phyloP scores from a whole-genome alignment of 2,888 invertebrate species.

The Parapristionchus giblindavisi region DNA sequence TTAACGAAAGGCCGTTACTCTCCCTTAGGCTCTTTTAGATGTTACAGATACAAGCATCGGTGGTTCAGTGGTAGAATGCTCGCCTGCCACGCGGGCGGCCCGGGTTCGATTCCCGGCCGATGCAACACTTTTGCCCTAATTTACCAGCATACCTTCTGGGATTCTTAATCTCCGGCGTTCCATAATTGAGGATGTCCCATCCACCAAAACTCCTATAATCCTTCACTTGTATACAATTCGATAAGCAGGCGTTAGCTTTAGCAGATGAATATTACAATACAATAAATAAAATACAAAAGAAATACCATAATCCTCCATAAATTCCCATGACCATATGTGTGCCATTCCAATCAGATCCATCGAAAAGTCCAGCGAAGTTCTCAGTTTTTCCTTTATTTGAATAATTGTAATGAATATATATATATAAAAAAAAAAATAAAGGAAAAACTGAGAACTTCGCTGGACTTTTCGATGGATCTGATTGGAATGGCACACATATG shows the following conservation, averaged over 20 bases:
- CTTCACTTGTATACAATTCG: no score
- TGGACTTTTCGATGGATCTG: no score
- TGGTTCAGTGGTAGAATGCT: constrained; percentile 69
- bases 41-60: no score
- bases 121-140: constrained; percentile 44
- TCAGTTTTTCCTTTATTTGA: constrained; percentile 45
- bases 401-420: no score
- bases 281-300: no score
- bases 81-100: constrained; percentile 67
- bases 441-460: no score
- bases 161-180: constrained; percentile 60
- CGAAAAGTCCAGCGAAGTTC: constrained; percentile 46
- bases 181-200: constrained; percentile 65
- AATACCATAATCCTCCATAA: constrained; percentile 43
- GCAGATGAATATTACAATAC: no score
- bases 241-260: no score
- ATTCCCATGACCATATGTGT: constrained; percentile 52
- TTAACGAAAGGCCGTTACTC: no score
- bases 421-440: no score
- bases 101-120: constrained; percentile 65
- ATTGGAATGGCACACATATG: no score
- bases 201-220: constrained; percentile 34
- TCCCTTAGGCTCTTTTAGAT: no score
- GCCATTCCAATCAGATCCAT: constrained; percentile 44
- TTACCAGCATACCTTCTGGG: constrained; percentile 47